Evolutionary conservation across 2,113 vertebrate genomes (phyloP).

Genomic region (Colossoma macropomum): DNA sequence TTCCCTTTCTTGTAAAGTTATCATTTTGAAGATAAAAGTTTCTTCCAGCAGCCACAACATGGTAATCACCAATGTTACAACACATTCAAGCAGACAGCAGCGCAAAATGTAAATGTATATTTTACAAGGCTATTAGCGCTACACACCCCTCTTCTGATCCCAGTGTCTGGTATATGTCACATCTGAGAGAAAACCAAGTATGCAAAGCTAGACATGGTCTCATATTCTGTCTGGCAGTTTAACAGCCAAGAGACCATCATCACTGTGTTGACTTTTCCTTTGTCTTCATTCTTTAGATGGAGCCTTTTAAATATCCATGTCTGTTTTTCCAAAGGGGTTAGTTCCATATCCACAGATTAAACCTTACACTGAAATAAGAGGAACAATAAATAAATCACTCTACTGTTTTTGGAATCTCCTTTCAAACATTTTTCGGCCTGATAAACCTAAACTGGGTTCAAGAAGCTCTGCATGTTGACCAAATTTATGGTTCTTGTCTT

Average conservation of each 20-base stretch:
- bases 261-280: not conserved
- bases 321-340: constrained; percentile 2
- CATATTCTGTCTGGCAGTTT: not conserved
- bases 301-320: not conserved
- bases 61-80: not conserved
- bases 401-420: not conserved
- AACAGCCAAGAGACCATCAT: not conserved
- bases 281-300: not conserved
- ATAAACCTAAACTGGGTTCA: not conserved
- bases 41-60: not conserved
- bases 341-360: not conserved
- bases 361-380: not conserved
- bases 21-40: not conserved
- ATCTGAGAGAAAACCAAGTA: not conserved
- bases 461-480: not conserved
- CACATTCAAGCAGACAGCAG: not conserved
- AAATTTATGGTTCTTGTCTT: not conserved
- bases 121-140: too few relatives aligned
- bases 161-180: constrained; percentile 6
- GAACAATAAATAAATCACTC: not conserved
- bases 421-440: not conserved
- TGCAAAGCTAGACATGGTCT: not conserved
- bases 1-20: not conserved
- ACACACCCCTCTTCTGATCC: not conserved
- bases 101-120: too few relatives aligned